Evolutionary conservation across 2,113 vertebrate species (phyloP), one percentile per base, ranked within the genome.

Genomic region (Ellobius talpinus): DNA sequence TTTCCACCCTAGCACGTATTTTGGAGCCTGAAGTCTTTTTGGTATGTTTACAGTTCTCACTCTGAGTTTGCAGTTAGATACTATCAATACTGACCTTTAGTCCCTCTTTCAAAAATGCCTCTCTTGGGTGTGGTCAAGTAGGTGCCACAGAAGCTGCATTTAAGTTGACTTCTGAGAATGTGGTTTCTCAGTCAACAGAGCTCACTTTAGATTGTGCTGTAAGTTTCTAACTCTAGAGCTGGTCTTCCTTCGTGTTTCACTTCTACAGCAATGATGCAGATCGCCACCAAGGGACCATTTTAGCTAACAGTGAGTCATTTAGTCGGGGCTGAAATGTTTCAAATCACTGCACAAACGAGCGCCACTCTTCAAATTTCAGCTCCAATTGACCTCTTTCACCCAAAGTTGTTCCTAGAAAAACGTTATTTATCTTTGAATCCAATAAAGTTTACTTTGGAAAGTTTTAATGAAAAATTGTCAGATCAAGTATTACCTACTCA

Each of bases 191-290:
- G 55, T 36, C 36, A 93, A 24, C 29, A 23, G 73, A 61, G 92
- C 72, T 91, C 73, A 93, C 65, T 95, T 93, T 65, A 89, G 76
- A 93, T 76, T 76, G 84, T 74, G 50, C 70, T 90, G 66, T 65
- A 82, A 73, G 47, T 79, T 97, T 97, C 95, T 97, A 92, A 87
- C 10, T 61, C 4, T 4, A 94, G 95, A 47, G 21, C 88, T 76
- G 95, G n/a, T 84, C 86, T 96, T 94, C 95, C 58, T 93, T 96
- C 0, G 2, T 91, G 96, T 97, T 97, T 97, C 95, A 97, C 94
- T 97, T 97, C 96, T 95, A 58, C 78, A 96, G 94, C 96, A 84
- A 91, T 39, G 73, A 74, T n/a, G 76, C 61, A 86, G 79, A 47
- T 63, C 73, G 93, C 89, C 96, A 73, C 13, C 26, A 89, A 31